Conservation (phyloP, 2,113 vertebrate genomes). For the Cynopterus brachyotis region DNA sequence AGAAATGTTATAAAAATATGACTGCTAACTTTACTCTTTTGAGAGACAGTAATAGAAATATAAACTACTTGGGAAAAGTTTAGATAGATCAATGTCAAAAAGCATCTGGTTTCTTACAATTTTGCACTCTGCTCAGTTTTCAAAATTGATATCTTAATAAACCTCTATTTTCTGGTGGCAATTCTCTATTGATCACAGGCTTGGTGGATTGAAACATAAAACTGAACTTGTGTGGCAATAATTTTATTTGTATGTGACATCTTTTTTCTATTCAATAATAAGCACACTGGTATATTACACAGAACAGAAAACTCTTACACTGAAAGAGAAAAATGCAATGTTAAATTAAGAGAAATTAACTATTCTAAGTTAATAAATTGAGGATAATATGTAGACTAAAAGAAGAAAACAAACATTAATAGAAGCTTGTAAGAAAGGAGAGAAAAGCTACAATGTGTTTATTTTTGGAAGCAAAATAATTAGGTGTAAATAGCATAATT, state of each 20-base stretch:
- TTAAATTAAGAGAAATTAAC: not conserved
- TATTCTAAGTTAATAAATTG: not conserved
- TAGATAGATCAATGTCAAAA: not conserved
- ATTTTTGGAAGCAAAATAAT: not conserved
- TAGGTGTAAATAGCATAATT: not conserved
- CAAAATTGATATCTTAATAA: not conserved
- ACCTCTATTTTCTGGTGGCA: not conserved
- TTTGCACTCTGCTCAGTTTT: not conserved
- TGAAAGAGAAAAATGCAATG: not conserved
- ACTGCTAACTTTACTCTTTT: not conserved
- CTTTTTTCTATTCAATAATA: not conserved
- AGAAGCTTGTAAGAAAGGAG: not conserved
- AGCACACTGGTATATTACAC: not conserved
- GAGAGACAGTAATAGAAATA: not conserved
- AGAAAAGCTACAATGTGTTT: not conserved
- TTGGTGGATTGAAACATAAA: not conserved
- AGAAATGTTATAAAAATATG: not conserved
- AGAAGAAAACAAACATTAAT: not conserved
- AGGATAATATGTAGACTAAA: not conserved
- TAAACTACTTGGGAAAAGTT: not conserved
- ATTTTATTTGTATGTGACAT: not conserved
- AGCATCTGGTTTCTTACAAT: not conserved
- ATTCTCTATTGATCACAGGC: not conserved
- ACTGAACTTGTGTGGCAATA: not conserved
- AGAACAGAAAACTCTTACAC: not conserved